Conservation (phyloP, 2,113 vertebrate species). For the Platysteira castanea region DNA sequence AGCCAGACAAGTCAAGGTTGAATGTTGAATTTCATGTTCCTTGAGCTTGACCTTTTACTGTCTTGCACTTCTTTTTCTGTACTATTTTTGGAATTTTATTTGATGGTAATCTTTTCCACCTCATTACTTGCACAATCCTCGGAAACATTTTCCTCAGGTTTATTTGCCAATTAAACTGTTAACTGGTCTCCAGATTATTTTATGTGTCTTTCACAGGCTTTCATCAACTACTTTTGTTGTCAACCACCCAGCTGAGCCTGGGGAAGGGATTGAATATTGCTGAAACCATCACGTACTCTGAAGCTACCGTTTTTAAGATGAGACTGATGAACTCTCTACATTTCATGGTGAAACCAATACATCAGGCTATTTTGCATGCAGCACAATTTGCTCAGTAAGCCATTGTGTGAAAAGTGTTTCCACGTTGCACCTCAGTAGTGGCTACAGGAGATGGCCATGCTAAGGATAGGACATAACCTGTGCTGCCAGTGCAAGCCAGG, state of each 20-base stretch:
- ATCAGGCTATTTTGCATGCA: neutral
- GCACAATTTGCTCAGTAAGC: neutral
- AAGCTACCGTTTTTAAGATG: neutral
- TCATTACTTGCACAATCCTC: neutral
- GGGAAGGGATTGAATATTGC: neutral
- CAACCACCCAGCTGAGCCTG: neutral
- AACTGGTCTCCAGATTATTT: neutral
- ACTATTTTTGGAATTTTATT: neutral
- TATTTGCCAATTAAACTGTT: neutral
- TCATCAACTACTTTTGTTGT: neutral
- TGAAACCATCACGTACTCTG: neutral
- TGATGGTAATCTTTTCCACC: neutral
- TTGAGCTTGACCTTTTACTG: neutral
- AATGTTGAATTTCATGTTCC: neutral
- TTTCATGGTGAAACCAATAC: neutral
- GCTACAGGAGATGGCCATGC: neutral
- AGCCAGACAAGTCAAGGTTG: neutral
- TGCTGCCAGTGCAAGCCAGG: neutral
- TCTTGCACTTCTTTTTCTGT: neutral
- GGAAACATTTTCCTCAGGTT: neutral
- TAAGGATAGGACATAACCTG: fast-evolving
- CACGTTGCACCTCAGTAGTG: neutral
- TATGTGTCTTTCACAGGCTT: neutral
- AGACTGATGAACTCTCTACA: neutral
- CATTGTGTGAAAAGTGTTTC: neutral